A percentile compares a stretch with the other conserved stretches of the same genome.
phyloP scores from a whole-genome alignment of 2,888 invertebrate species.

The Helleia helle region DNA sequence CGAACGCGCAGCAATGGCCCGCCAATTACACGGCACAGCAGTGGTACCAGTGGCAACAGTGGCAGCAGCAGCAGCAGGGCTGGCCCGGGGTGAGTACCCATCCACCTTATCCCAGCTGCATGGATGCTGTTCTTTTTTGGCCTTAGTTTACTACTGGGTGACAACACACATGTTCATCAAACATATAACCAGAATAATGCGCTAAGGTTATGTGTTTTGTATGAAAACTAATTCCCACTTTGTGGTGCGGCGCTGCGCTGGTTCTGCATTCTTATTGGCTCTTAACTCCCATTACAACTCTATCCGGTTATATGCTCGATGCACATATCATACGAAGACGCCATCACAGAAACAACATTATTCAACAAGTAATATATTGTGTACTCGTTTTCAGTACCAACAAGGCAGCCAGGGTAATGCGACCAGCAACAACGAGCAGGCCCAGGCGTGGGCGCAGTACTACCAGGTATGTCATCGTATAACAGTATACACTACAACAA shows the following conservation, averaged over 20 bases:
- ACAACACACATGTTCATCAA: too few relatives aligned
- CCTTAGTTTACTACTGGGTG: too few relatives aligned
- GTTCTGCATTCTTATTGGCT: too few relatives aligned
- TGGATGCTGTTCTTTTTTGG: background rate
- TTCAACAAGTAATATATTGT: background rate
- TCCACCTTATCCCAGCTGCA: too few relatives aligned
- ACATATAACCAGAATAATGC: too few relatives aligned
- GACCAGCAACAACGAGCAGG: constrained; percentile 36
- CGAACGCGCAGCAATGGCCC: constrained; percentile 37
- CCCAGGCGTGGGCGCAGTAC: constrained; percentile 63
- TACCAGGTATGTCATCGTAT: constrained; percentile 44
- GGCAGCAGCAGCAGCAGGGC: constrained; percentile 60
- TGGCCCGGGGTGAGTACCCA: constrained; percentile 45
- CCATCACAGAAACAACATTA: background rate
- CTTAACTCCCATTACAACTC: too few relatives aligned
- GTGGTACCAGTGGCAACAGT: constrained; percentile 69
- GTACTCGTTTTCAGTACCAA: background rate
- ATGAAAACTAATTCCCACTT: too few relatives aligned
- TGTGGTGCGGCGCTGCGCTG: too few relatives aligned
- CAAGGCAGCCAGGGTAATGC: constrained; percentile 25
- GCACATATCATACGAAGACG: too few relatives aligned
- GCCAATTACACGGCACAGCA: constrained; percentile 55
- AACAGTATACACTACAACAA: too few relatives aligned
- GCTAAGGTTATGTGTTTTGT: too few relatives aligned
- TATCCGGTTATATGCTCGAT: too few relatives aligned